Conservation (phyloP, 92 coral and sea anemone genomes). For the Ricordea florida region DNA sequence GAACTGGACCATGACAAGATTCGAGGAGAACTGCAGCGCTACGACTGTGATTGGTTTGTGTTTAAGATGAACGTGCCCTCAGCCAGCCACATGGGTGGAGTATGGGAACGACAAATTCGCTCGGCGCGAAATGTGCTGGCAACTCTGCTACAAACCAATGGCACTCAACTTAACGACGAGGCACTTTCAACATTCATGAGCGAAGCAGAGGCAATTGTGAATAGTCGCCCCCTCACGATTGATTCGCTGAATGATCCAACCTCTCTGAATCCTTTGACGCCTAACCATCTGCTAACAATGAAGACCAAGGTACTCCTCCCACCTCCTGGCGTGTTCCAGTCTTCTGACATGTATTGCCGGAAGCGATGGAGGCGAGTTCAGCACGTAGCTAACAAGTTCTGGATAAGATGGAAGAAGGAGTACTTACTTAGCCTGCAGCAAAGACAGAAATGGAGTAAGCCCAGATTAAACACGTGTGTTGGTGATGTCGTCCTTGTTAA, state of each 20-base stretch:
- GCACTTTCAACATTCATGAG: neutral
- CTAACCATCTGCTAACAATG: conserved; percentile 48
- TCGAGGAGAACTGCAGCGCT: neutral
- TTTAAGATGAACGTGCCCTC: conserved; percentile 33
- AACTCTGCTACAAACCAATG: conserved; percentile 11
- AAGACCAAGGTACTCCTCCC: conserved; percentile 48
- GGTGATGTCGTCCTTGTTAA: conserved; percentile 12
- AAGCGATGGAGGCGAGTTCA: conserved; percentile 53
- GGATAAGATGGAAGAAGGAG: conserved; percentile 16
- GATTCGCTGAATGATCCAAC: conserved; percentile 14
- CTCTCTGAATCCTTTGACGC: conserved; percentile 38
- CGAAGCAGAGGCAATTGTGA: conserved; percentile 39
- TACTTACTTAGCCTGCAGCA: conserved; percentile 9
- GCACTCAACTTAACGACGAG: conserved; percentile 40
- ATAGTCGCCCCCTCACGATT: conserved; percentile 36
- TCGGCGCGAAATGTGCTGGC: conserved; percentile 17
- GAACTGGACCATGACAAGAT: conserved; percentile 44
- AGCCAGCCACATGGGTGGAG: conserved; percentile 61
- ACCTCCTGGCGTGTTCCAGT: conserved; percentile 41
- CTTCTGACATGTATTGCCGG: conserved; percentile 39
- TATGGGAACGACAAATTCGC: conserved; percentile 53
- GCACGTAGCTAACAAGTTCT: conserved; percentile 29
- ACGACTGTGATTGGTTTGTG: conserved; percentile 29
- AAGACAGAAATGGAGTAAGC: conserved; percentile 17
- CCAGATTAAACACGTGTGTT: neutral